Conservation (phyloP, 2,888 invertebrate genomes). For the Bellardia bayeri region DNA sequence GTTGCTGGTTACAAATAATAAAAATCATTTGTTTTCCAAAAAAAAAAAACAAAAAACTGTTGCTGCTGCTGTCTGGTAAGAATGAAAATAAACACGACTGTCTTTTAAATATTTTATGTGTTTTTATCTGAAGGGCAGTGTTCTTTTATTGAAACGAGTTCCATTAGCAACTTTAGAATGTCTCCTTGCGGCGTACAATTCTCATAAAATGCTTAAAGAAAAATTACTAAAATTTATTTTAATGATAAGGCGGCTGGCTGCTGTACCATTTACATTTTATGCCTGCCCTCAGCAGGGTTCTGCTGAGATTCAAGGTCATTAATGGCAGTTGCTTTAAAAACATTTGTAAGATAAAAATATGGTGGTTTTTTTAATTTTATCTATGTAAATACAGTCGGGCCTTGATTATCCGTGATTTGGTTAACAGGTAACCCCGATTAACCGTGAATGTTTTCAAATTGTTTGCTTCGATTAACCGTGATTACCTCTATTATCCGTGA, state of each 20-base stretch:
- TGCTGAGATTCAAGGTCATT: conserved; percentile 12
- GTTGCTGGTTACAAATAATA: not conserved
- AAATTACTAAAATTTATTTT: not conserved
- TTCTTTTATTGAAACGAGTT: no score
- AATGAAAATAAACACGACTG: not conserved
- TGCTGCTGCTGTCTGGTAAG: not conserved
- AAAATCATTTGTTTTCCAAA: not conserved
- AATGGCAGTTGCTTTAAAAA: no score
- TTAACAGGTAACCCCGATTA: no score
- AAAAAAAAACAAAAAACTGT: not conserved
- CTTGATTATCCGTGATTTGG: no score
- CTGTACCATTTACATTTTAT: not conserved
- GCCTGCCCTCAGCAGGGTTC: not conserved
- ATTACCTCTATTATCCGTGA: no score
- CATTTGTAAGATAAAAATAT: no score
- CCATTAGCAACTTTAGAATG: not conserved
- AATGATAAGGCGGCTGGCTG: not conserved
- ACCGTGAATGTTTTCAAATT: no score
- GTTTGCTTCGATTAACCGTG: no score
- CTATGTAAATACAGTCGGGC: no score
- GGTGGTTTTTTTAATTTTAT: no score
- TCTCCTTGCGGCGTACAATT: not conserved
- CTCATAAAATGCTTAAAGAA: not conserved
- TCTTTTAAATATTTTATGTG: not conserved
- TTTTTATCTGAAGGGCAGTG: not conserved